These are phyloP conservation scores for Chymomyza caudatula DNA, from an alignment of 2,888 invertebrate species.

Conservation along the genomic window DNA sequence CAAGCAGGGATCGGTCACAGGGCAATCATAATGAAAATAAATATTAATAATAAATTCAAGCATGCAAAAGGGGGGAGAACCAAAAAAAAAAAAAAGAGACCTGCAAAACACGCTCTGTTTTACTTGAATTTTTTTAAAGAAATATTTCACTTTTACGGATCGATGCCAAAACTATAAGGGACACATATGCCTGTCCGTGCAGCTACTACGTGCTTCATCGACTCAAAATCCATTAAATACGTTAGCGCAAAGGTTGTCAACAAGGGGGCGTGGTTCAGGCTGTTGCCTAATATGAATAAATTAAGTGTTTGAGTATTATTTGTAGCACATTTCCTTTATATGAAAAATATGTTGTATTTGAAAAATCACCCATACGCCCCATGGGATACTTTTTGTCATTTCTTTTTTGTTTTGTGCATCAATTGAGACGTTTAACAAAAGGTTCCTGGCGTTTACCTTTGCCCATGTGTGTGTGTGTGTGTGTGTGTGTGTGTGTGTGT, in stretches of 20 bases:
- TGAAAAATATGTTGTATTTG: not conserved
- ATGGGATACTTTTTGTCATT: slow-evolving; percentile 1
- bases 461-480: not conserved
- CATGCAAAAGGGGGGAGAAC: not conserved
- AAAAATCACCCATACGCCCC: slow-evolving; percentile 46
- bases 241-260: not conserved
- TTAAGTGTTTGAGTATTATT: slow-evolving; percentile 41
- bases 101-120: not conserved
- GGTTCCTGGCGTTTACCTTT: slow-evolving; percentile 59
- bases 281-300: slow-evolving; percentile 48
- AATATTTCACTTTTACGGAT: not conserved
- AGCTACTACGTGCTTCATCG: not conserved
- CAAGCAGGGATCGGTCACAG: not conserved
- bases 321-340: slow-evolving; percentile 11
- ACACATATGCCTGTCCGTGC: not conserved
- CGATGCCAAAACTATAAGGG: not conserved
- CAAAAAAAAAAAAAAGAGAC: not conserved
- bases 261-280: not conserved
- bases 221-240: not conserved
- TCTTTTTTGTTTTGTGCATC: slow-evolving; percentile 33
- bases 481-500: slow-evolving; percentile 2
- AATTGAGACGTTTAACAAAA: slow-evolving; percentile 70
- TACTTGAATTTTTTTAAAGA: not conserved
- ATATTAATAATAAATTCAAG: slow-evolving; percentile 22
- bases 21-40: slow-evolving; percentile 13